Percentiles rank a stretch among this genome's conserved stretches.
phyloP scores from a whole-genome alignment of 2,113 vertebrate genomes.

The Nesogale talazaci region DNA sequence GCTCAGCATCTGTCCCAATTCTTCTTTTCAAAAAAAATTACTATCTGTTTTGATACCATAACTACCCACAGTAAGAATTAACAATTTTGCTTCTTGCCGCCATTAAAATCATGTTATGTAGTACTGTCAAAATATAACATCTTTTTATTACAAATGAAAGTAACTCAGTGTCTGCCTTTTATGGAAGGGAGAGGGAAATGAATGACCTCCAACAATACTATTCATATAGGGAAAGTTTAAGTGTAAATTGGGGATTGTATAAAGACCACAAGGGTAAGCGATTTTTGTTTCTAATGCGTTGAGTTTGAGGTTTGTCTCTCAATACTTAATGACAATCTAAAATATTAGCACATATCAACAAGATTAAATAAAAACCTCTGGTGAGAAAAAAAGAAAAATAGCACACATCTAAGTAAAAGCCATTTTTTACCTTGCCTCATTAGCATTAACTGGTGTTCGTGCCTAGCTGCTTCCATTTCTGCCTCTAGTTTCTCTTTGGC shows the following conservation, averaged over 20 bases:
- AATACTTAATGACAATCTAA: slow-evolving; percentile 9
- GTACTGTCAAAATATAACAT: slow-evolving; percentile 18
- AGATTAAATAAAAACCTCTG: background rate
- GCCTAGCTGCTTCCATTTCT: slow-evolving; percentile 98
- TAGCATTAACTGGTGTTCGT: slow-evolving; percentile 98
- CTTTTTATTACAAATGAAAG: background rate
- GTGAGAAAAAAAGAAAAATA: background rate
- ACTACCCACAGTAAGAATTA: background rate
- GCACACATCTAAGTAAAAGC: slow-evolving; percentile 46
- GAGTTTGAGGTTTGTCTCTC: background rate
- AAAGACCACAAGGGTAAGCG: background rate
- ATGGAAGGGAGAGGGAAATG: background rate
- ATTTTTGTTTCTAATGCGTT: background rate
- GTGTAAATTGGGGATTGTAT: background rate
- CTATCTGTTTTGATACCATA: background rate
- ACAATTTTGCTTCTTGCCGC: background rate
- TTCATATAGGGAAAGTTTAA: background rate
- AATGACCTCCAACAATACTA: slow-evolving; percentile 16
- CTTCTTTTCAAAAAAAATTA: slow-evolving; percentile 9
- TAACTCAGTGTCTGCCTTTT: background rate
- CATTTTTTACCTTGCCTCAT: slow-evolving; percentile 95
- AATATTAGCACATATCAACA: background rate
- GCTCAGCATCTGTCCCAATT: background rate
- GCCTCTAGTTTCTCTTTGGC: slow-evolving; percentile 98
- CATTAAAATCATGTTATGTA: background rate